phyloP scores from a whole-genome alignment of 1,140 invertebrate species.

The Penaeus vannamei region DNA sequence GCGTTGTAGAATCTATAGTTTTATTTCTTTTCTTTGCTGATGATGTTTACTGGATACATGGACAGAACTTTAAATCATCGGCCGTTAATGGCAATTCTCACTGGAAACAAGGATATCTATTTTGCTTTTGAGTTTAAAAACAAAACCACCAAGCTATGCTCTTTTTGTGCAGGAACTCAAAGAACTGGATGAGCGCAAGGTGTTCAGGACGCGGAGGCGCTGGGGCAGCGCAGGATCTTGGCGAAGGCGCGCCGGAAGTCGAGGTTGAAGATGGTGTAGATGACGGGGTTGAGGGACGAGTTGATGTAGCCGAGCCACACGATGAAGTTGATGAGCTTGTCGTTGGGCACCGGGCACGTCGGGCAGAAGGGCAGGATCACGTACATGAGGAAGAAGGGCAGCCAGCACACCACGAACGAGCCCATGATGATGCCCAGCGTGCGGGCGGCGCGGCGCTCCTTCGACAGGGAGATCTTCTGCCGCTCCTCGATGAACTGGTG shows the following conservation, averaged over 20 bases:
- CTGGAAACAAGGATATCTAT: too few relatives aligned
- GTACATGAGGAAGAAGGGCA: constrained; percentile 78
- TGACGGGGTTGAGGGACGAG: constrained; percentile 90
- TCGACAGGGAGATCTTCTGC: constrained; percentile 91
- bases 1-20: too few relatives aligned
- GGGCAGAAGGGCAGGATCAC: constrained; percentile 90
- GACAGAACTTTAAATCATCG: too few relatives aligned
- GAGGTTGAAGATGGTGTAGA: constrained; percentile 82
- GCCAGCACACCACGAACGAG: constrained; percentile 78
- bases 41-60: too few relatives aligned
- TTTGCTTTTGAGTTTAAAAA: too few relatives aligned
- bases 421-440: constrained; percentile 92
- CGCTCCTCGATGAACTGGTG: constrained; percentile 95
- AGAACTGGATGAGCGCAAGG: too few relatives aligned
- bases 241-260: constrained; percentile 91
- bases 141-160: too few relatives aligned
- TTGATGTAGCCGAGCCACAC: constrained; percentile 99
- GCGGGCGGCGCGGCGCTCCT: constrained; percentile 91
- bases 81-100: too few relatives aligned
- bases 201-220: constrained; percentile 24
- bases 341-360: constrained; percentile 81
- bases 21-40: too few relatives aligned
- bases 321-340: constrained; percentile 87
- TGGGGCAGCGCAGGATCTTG: constrained; percentile 76
- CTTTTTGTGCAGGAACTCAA: too few relatives aligned